phyloP scores from a whole-genome alignment of 2,888 invertebrate genomes.

The Elegia similella region DNA sequence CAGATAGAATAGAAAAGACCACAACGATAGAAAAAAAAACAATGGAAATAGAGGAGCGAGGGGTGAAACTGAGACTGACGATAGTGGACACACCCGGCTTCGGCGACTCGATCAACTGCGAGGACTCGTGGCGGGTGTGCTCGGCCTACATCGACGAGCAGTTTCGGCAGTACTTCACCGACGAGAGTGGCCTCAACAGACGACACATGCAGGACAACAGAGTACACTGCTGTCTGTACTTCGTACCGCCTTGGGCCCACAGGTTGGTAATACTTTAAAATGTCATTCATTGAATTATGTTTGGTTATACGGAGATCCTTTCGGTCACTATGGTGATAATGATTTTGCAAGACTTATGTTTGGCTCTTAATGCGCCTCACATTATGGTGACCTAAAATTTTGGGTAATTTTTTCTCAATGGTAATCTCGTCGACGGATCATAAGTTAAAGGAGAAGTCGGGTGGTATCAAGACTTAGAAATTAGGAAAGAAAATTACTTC shows the following conservation, averaged over 20 bases:
- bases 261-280: conserved; percentile 82
- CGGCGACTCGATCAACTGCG: conserved; percentile 95
- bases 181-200: conserved; percentile 96
- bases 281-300: neutral
- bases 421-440: too few relatives aligned
- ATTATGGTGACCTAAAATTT: too few relatives aligned
- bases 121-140: conserved; percentile 96
- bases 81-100: conserved; percentile 98
- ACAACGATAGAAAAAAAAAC: conserved; percentile 89
- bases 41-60: conserved; percentile 97
- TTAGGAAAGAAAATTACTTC: neutral
- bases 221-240: conserved; percentile 97
- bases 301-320: neutral
- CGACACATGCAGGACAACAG: conserved; percentile 97
- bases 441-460: too few relatives aligned
- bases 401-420: too few relatives aligned
- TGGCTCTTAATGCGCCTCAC: too few relatives aligned
- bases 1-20: conserved; percentile 86
- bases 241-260: conserved; percentile 97
- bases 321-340: too few relatives aligned
- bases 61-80: conserved; percentile 93
- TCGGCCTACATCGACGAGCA: conserved; percentile 96
- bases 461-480: neutral
- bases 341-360: too few relatives aligned
- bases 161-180: conserved; percentile 90